These are phyloP conservation scores for Chinchilla lanigera DNA, from an alignment of 2,113 vertebrate species.

Conservation along the genomic window DNA sequence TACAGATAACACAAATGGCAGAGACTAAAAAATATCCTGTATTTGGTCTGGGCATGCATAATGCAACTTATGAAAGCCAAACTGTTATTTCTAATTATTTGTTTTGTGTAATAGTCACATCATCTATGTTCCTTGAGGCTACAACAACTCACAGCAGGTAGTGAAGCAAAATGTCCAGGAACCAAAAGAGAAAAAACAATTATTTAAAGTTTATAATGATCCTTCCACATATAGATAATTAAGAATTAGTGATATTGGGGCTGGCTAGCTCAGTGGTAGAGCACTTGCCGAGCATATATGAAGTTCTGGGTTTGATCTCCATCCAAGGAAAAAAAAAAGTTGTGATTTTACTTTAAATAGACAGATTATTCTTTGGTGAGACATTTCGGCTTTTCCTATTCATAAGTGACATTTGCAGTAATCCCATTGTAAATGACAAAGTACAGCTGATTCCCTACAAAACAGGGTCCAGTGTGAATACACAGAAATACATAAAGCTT, in stretches of 20 bases:
- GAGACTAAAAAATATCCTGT: not conserved
- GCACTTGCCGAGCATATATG: not conserved
- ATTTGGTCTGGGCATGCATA: not conserved
- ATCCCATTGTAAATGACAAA: not conserved
- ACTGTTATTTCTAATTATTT: not conserved
- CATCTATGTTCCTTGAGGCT: not conserved
- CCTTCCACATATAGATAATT: not conserved
- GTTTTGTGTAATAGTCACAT: not conserved
- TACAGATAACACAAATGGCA: not conserved
- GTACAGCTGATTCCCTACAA: fast-evolving
- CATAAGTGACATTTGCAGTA: not conserved
- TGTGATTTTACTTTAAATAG: not conserved
- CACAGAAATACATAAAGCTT: fast-evolving
- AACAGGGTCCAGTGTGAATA: fast-evolving
- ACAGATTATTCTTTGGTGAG: not conserved
- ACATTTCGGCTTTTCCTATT: not conserved
- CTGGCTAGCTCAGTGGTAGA: not conserved
- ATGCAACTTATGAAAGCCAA: not conserved
- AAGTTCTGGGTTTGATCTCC: not conserved
- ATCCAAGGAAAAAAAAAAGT: not conserved
- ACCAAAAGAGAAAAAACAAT: not conserved
- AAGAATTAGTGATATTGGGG: not conserved
- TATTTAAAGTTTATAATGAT: not conserved
- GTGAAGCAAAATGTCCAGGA: not conserved
- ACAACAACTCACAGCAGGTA: not conserved